Evolutionary conservation across 2,888 invertebrate genomes (phyloP), one percentile per base, ranked within the genome.

Genomic region (Myopa testacea): DNA sequence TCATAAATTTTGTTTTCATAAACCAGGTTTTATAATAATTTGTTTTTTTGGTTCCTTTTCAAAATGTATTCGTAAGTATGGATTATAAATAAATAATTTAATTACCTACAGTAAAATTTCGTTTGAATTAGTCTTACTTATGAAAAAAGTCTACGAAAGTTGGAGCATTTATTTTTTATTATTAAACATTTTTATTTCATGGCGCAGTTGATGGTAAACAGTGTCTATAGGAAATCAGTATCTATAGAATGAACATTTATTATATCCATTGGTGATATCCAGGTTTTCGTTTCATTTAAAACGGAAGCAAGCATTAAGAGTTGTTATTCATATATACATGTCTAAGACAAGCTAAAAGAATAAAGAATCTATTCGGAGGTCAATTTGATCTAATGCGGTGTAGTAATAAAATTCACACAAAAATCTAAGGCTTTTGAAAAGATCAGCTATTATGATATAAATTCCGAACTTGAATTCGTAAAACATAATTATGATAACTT

Each of bases 231-330:
- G 26, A 26, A 3, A 34, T 67, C 34, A 6, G 19, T 68, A 6
- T 68, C 16, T 68, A 40, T 12, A 40, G 38, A 37, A 40, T 68
- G 16, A 37, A 5, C 38, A 40, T n/a, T 68, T 65, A 52, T 37
- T 70, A 67, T 55, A 67, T 71, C 81, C 79, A 75, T 19, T 14
- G 26, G 34, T 10, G 68, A 14, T 37, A 37, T 38, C n/a, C 45
- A 37, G 4, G 12, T 68, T 5, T 10, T 68, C 19, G 14, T 68
- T 68, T 45, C 34, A 45, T 45, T 45, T 45, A 45, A 45, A 45
- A 45, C 45, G 45, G 6, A 45, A 45, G 45, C 45, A 45, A 8
- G 45, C 45, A 45, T 45, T 6, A 6, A 45, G 6, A 45, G 45
- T 10, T 3, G 45, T 10, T 45, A 45, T 45, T 45, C 45, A 45